These are phyloP conservation scores for Dromius quadrimaculatus DNA, from an alignment of 2,888 invertebrate species.

Conservation along the genomic window DNA sequence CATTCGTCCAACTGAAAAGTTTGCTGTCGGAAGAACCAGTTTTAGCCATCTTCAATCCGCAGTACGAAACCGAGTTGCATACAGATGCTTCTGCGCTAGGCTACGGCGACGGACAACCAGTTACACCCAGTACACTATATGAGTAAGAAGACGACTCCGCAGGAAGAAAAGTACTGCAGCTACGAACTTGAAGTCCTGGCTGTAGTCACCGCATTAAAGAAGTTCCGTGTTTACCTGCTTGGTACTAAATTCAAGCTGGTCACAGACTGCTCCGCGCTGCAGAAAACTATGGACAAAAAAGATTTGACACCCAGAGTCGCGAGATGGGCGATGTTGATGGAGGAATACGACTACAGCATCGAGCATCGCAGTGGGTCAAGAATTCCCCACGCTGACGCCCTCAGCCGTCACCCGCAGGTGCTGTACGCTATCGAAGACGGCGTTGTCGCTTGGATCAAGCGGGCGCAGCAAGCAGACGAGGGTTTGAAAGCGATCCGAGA, in stretches of 20 bases:
- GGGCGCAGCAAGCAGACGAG: slow-evolving; percentile 55
- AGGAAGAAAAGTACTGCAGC: too few relatives aligned
- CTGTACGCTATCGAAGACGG: background rate
- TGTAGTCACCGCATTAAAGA: too few relatives aligned
- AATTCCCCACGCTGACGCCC: too few relatives aligned
- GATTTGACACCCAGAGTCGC: too few relatives aligned
- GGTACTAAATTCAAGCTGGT: too few relatives aligned
- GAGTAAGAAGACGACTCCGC: too few relatives aligned
- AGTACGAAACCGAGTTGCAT: slow-evolving; percentile 56
- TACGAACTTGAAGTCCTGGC: too few relatives aligned
- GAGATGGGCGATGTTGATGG: too few relatives aligned
- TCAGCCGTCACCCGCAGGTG: slow-evolving; percentile 56
- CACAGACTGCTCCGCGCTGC: slow-evolving; percentile 61
- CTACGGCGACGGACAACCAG: too few relatives aligned
- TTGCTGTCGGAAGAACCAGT: background rate
- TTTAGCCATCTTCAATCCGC: slow-evolving; percentile 16
- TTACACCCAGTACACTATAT: too few relatives aligned
- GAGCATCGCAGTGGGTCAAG: slow-evolving; percentile 59
- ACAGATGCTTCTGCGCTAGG: too few relatives aligned
- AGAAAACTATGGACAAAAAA: slow-evolving; percentile 58
- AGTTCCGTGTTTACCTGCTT: too few relatives aligned
- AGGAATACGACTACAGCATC: slow-evolving; percentile 58
- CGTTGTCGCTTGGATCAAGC: slow-evolving; percentile 1
- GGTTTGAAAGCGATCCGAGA: slow-evolving; percentile 55
- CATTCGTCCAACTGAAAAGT: slow-evolving; percentile 54